Evolutionary conservation across 1,140 invertebrate species (phyloP).

Genomic region (Drosophila kanapiae): DNA sequence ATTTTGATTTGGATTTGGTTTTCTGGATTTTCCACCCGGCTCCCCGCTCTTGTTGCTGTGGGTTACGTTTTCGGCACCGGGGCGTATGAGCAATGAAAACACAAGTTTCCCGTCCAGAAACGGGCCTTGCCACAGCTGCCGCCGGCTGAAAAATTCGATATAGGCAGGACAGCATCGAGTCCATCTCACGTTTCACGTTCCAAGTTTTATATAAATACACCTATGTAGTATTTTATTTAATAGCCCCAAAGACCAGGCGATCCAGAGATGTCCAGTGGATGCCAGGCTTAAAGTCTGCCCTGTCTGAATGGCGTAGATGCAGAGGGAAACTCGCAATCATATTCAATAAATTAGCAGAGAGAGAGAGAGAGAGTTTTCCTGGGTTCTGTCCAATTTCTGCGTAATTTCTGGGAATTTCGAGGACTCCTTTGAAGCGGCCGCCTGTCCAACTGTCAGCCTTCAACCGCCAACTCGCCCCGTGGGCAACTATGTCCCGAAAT

Average conservation of each 20-base stretch:
- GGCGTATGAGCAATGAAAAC: slow-evolving; percentile 44
- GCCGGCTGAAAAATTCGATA: neutral
- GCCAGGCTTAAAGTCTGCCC: too few relatives aligned
- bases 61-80: neutral
- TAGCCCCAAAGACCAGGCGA: neutral
- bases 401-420: neutral
- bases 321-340: neutral
- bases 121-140: too few relatives aligned
- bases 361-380: neutral
- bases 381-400: too few relatives aligned
- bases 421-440: neutral
- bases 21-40: neutral
- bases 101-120: slow-evolving; percentile 1
- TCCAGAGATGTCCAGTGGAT: neutral
- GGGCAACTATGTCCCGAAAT: slow-evolving; percentile 2
- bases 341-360: neutral
- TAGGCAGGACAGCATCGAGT: neutral
- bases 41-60: slow-evolving; percentile 1
- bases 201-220: neutral
- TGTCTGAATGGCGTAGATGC: too few relatives aligned
- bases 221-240: neutral
- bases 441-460: slow-evolving; percentile 9
- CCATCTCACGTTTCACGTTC: neutral
- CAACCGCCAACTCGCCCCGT: slow-evolving; percentile 6
- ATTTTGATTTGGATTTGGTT: slow-evolving; percentile 38